Evolutionary conservation across 23 tunicate species (phyloP).

Genomic region (Ascidia mentula): DNA sequence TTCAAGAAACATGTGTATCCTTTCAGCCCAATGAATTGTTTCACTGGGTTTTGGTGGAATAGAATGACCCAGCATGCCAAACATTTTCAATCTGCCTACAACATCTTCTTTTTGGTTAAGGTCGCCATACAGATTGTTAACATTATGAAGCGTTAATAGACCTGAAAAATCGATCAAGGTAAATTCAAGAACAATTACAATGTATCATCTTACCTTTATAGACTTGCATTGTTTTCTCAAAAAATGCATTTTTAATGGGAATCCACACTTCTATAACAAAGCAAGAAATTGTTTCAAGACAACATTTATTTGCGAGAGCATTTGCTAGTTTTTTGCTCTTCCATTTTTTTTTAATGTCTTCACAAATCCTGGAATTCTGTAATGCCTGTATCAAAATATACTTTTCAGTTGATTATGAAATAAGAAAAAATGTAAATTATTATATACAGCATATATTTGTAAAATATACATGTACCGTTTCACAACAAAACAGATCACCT

Average conservation of each 20-base stretch:
- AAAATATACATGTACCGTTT: neutral
- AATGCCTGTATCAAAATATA: no score
- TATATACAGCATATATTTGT: no score
- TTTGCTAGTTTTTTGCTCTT: no score
- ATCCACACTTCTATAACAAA: no score
- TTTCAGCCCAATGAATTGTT: neutral
- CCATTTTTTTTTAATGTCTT: neutral
- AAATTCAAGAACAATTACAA: neutral
- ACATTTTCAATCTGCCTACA: neutral
- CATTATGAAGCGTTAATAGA: no score
- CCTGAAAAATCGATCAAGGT: no score
- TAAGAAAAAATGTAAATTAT: no score
- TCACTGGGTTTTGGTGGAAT: neutral
- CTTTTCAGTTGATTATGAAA: neutral
- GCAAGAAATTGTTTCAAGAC: no score
- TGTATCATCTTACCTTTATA: neutral
- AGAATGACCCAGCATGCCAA: neutral
- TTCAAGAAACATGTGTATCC: neutral
- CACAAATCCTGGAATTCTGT: neutral
- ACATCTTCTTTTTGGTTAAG: neutral
- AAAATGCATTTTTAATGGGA: no score
- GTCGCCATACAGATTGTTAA: neutral
- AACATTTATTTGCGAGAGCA: no score
- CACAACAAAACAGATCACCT: no score
- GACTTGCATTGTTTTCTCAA: no score